A percentile compares a stretch with the other conserved stretches of the same genome.
Conservation (phyloP, 2,797 vertebrate species). For the Semotilus atromaculatus region DNA sequence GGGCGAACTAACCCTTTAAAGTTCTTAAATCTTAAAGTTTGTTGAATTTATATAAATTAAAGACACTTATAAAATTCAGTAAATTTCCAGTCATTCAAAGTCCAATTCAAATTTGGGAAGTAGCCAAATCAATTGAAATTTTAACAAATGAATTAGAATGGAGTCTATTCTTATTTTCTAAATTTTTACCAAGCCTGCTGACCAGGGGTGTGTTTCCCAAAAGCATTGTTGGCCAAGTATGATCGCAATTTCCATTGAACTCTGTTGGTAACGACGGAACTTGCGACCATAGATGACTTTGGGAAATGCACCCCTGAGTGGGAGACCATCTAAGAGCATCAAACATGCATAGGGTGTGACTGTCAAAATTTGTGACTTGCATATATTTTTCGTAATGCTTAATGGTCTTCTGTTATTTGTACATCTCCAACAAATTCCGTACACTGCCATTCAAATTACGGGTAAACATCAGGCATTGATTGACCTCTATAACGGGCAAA, state of each 20-base stretch:
- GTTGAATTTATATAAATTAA: not conserved
- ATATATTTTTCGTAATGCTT: not conserved
- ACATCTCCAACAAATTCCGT: not conserved
- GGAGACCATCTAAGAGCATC: not conserved
- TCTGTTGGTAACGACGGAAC: too few species aligned
- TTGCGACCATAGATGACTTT: too few species aligned
- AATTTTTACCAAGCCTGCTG: not conserved
- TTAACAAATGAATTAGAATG: not conserved
- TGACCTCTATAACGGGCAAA: not conserved
- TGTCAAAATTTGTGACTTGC: not conserved
- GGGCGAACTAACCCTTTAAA: too few species aligned
- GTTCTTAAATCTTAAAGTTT: not conserved
- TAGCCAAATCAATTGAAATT: not conserved
- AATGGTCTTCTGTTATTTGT: not conserved
- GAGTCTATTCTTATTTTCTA: not conserved
- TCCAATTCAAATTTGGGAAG: not conserved
- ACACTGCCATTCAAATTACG: not conserved
- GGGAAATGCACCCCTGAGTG: too few species aligned
- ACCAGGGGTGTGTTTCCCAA: not conserved
- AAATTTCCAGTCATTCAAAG: not conserved
- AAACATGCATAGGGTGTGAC: not conserved
- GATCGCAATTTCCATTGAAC: too few species aligned
- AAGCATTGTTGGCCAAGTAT: too few species aligned
- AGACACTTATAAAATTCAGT: not conserved
- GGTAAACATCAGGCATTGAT: not conserved